Evolutionary conservation across 2,797 vertebrate species (phyloP), one percentile per base, ranked within the genome.

Genomic region (Pipistrellus pygmaeus): DNA sequence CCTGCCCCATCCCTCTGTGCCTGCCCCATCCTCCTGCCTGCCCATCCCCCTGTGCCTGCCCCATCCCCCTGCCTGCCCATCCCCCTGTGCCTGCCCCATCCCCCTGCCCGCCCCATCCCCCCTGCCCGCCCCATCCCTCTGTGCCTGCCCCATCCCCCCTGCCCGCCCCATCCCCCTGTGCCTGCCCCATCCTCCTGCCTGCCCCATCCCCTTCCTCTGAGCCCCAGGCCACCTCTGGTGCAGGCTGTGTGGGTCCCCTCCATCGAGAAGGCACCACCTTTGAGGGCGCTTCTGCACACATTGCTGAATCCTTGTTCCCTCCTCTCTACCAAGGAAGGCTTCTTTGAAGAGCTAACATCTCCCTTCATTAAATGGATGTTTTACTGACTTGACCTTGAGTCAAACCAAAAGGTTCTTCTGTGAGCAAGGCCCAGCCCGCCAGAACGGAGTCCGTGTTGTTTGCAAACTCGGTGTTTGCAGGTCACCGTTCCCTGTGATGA

Each of bases 281-380:
- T 3, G 11, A 60, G 44, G 64, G 14, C 2, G 2, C 38, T 35
- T 1, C 0, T 81, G 17, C 44, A 0, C 2, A 0, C 44, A 11
- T 25, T 32, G 73, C 46, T 38, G 14, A 93, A 48, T 41, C 32
- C 23, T n/a, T 27, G 73, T 60, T n/a, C 27, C 78, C 69, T 32
- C 8, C 15, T 21, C 5, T 18, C 44, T 30, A 4, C 30, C 53
- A 3, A 23, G 46, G 51, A 7, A 25, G 35, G 9, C 78, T 69
- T 76, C 93, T 91, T 11, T 38, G 53, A 64, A 81, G 75, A 1
- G 72, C 18, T 32, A 32, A 46, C 71, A 23, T 73, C 32, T 69
- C 38, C n/a, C 35, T 30, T 60, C 21, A 46, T 83, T 44, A 80
- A 62, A 30, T 23, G 44, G 30, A 25, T n/a, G 15, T 48, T 62